These are phyloP conservation scores for Brachyptera putata DNA, from an alignment of 2,888 invertebrate species.

Conservation along the genomic window DNA sequence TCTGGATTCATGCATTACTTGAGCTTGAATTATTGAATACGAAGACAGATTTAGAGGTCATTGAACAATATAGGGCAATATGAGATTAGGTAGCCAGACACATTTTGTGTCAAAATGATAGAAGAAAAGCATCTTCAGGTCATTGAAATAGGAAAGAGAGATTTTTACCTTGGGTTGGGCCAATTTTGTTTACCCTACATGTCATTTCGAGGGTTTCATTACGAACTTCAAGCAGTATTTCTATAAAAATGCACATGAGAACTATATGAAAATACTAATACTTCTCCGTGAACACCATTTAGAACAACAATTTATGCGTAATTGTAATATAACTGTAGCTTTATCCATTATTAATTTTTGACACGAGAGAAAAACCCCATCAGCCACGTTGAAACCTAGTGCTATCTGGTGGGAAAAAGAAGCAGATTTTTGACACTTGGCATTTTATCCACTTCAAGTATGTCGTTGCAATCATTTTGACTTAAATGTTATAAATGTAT, in stretches of 20 bases:
- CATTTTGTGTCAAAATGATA: too few relatives aligned
- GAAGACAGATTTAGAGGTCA: too few relatives aligned
- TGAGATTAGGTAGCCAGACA: too few relatives aligned
- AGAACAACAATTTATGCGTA: too few relatives aligned
- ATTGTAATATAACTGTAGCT: not conserved
- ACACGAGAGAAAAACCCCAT: not conserved
- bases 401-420: conserved; percentile 1
- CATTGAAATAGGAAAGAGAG: too few relatives aligned
- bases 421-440: too few relatives aligned
- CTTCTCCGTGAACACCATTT: not conserved
- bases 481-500: too few relatives aligned
- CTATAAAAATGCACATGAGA: not conserved
- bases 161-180: conserved; percentile 11
- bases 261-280: not conserved
- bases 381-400: conserved; percentile 18
- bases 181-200: conserved; percentile 14
- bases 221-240: not conserved
- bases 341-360: conserved; percentile 10
- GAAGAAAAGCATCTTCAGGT: too few relatives aligned
- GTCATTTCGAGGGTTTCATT: not conserved
- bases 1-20: too few relatives aligned
- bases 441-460: too few relatives aligned
- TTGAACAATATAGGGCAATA: not conserved
- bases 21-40: too few relatives aligned
- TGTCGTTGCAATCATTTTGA: too few relatives aligned